phyloP scores from a whole-genome alignment of 2,888 invertebrate genomes.

The Drosophila nigricruria region DNA sequence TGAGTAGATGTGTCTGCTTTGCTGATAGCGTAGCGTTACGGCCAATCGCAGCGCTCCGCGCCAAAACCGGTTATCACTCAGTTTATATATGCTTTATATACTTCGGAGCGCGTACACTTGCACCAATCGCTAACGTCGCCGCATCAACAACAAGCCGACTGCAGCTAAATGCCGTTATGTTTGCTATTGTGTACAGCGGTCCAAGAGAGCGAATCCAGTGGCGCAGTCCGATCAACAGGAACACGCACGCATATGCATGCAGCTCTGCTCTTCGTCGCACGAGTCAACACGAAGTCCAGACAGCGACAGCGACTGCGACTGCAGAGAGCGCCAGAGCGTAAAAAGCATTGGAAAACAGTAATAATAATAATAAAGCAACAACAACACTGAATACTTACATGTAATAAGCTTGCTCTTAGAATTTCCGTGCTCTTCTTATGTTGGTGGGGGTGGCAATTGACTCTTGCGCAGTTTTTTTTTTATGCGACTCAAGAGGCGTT shows the following conservation, averaged over 20 bases:
- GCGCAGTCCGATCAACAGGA: conserved; percentile 26
- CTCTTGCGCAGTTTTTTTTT: conserved; percentile 22
- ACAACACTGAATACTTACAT: not conserved
- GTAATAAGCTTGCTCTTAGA: conserved; percentile 2
- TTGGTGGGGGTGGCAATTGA: conserved; percentile 14
- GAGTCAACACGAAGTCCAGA: not conserved
- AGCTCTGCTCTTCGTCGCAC: conserved; percentile 18
- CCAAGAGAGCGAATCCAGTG: conserved; percentile 25
- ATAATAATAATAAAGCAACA: not conserved
- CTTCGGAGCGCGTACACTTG: conserved; percentile 72
- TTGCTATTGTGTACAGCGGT: conserved; percentile 40
- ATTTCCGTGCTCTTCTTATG: not conserved
- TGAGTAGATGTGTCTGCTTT: conserved; percentile 14
- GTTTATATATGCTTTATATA: conserved; percentile 65
- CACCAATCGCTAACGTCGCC: conserved; percentile 72
- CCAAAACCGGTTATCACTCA: conserved; percentile 66
- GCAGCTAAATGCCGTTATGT: conserved; percentile 67
- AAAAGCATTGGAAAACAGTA: conserved; percentile 1
- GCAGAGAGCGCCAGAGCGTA: not conserved
- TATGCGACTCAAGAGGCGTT: not conserved
- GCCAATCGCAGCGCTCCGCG: conserved; percentile 61
- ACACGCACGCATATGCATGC: not conserved
- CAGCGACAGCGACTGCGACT: not conserved
- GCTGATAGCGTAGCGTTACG: conserved; percentile 31
- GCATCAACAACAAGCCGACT: conserved; percentile 47